These are phyloP conservation scores for Diorhabda sublineata DNA, from an alignment of 1,140 invertebrate genomes.

Conservation along the genomic window DNA sequence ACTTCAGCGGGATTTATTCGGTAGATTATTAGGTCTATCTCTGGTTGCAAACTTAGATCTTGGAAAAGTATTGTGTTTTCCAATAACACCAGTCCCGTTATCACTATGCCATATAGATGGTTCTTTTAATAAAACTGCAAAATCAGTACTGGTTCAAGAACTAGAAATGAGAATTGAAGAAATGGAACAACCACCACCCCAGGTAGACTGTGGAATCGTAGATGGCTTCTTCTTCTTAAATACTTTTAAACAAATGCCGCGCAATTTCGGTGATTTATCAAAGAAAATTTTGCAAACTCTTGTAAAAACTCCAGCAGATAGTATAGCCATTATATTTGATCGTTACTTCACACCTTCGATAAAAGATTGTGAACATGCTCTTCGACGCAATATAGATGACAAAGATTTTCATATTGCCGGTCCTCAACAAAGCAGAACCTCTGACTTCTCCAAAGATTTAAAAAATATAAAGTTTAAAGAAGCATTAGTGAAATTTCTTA, in stretches of 20 bases:
- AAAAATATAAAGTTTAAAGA: constrained; percentile 27
- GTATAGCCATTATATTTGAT: neutral
- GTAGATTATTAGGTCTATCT: no score
- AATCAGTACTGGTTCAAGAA: constrained; percentile 1
- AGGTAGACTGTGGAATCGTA: neutral
- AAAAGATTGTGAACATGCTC: constrained; percentile 1
- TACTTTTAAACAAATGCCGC: neutral
- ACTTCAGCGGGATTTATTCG: no score
- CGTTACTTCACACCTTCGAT: no score
- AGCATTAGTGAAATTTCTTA: constrained; percentile 23
- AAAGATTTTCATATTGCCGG: constrained; percentile 14
- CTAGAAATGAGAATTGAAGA: constrained; percentile 4
- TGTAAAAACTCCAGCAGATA: constrained; percentile 20
- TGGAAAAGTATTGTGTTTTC: neutral
- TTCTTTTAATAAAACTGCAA: constrained; percentile 10
- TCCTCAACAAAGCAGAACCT: constrained; percentile 13
- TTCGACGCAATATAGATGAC: neutral
- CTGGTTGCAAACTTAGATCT: no score
- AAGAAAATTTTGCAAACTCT: constrained; percentile 31
- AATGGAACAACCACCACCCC: constrained; percentile 17
- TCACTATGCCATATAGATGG: constrained; percentile 15
- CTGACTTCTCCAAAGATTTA: constrained; percentile 19
- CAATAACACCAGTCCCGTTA: constrained; percentile 13
- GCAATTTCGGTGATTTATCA: constrained; percentile 17
- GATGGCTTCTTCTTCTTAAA: neutral